A percentile compares a stretch with the other conserved stretches of the same genome.
Conservation (phyloP, 2,888 invertebrate genomes). For the Corbicula japonica region DNA sequence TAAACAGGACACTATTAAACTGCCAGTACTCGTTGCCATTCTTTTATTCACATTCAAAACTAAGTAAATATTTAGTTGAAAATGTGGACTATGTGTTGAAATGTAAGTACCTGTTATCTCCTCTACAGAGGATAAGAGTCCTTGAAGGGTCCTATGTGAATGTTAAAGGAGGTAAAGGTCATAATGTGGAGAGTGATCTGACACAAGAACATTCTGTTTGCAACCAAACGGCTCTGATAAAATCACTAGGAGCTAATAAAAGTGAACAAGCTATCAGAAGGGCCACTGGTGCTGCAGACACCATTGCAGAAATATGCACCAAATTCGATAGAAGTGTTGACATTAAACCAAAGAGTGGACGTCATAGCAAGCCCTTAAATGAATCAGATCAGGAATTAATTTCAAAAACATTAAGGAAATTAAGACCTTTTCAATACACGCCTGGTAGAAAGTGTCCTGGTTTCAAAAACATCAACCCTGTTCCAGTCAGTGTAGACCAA, state of each 20-base stretch:
- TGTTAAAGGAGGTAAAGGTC: conserved; percentile 33
- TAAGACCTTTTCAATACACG: conserved; percentile 22
- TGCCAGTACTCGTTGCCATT: conserved; percentile 36
- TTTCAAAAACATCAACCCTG: conserved; percentile 3
- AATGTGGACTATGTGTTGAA: conserved; percentile 49
- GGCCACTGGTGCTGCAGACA: conserved; percentile 41
- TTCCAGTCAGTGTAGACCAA: conserved; percentile 4
- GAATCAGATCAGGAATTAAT: conserved; percentile 5
- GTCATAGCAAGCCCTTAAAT: conserved; percentile 18
- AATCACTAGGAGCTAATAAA: conserved; percentile 48
- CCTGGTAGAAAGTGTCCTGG: conserved; percentile 34
- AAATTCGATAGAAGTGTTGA: conserved; percentile 32
- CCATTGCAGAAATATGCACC: conserved; percentile 21
- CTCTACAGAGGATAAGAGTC: conserved; percentile 37
- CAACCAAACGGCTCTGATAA: conserved; percentile 41
- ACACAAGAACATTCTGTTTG: conserved; percentile 46
- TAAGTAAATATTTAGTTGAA: conserved; percentile 48
- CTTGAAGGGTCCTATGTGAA: conserved; percentile 55
- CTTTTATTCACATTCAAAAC: conserved; percentile 45
- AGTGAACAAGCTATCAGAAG: conserved; percentile 38
- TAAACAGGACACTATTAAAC: conserved; percentile 34
- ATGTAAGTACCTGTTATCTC: conserved; percentile 31
- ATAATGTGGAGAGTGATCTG: conserved; percentile 45
- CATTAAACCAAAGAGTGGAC: conserved; percentile 14
- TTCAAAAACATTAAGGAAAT: conserved; percentile 15